Evolutionary conservation across 2,113 vertebrate species (phyloP).

Genomic region (Mobula hypostoma): DNA sequence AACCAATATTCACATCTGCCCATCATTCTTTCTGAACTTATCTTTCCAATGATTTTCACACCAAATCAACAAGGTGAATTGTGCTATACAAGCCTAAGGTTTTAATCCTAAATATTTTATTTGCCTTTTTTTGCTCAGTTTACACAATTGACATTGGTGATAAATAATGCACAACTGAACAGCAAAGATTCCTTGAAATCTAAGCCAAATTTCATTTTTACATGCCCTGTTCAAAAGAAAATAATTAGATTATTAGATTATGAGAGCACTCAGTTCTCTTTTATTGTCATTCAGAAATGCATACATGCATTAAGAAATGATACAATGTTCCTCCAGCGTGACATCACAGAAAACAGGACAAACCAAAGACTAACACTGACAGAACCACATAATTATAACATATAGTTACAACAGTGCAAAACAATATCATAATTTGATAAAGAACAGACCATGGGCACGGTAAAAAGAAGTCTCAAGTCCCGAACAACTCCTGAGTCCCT

Average conservation of each 20-base stretch:
- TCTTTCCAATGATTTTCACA: neutral
- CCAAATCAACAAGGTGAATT: neutral
- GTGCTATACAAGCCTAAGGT: neutral
- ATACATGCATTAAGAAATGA: too few species aligned
- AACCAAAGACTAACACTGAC: too few species aligned
- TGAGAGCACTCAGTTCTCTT: too few species aligned
- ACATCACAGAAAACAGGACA: too few species aligned
- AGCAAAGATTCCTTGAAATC: neutral
- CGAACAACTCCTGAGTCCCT: too few species aligned
- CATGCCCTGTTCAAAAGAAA: neutral
- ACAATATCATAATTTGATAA: too few species aligned
- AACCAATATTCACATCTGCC: neutral
- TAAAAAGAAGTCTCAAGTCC: too few species aligned
- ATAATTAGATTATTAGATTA: neutral
- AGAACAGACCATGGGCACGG: too few species aligned
- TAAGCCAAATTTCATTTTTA: neutral
- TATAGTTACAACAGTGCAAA: too few species aligned
- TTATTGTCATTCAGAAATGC: too few species aligned
- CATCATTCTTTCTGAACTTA: neutral
- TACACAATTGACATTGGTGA: neutral
- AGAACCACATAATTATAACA: too few species aligned
- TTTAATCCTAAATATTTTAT: neutral
- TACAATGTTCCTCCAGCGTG: too few species aligned
- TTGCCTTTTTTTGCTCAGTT: neutral
- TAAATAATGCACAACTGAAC: neutral